These are phyloP conservation scores for Pseudomugil gertrudae DNA, from an alignment of 2,797 vertebrate species.

Conservation along the genomic window DNA sequence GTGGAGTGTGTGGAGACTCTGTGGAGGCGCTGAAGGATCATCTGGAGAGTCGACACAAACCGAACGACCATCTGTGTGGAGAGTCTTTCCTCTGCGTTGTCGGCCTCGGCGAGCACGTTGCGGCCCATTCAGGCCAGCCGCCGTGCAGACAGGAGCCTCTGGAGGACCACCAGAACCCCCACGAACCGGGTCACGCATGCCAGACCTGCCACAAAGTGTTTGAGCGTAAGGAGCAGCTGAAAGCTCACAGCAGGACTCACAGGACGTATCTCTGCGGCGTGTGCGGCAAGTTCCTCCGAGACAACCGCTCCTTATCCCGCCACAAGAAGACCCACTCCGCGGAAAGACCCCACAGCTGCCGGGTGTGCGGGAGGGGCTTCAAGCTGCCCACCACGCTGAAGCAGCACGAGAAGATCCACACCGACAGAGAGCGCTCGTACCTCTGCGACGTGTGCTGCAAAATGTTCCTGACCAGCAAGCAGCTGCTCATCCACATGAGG, in stretches of 20 bases:
- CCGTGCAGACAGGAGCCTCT: background rate
- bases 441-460: conserved; percentile 66
- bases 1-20: conserved; percentile 50
- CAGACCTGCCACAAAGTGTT: conserved; percentile 39
- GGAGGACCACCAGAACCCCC: conserved; percentile 25
- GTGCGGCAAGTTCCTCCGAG: conserved; percentile 14
- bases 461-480: conserved; percentile 31
- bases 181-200: conserved; percentile 17
- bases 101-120: conserved; percentile 15
- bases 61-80: conserved; percentile 22
- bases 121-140: background rate
- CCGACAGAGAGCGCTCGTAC: conserved; percentile 22
- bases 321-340: conserved; percentile 44
- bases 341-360: conserved; percentile 33
- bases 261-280: conserved; percentile 32
- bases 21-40: conserved; percentile 20
- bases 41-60: conserved; percentile 30
- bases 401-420: conserved; percentile 52
- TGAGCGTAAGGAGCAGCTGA: conserved; percentile 14
- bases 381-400: conserved; percentile 18
- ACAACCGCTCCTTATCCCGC: conserved; percentile 27
- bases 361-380: conserved; percentile 53
- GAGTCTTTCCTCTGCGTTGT: conserved; percentile 13
- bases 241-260: conserved; percentile 29
- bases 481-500: too few species aligned